Base-by-base conservation (phyloP, 2,113 vertebrate species). In the Petaurus breviceps region DNA sequence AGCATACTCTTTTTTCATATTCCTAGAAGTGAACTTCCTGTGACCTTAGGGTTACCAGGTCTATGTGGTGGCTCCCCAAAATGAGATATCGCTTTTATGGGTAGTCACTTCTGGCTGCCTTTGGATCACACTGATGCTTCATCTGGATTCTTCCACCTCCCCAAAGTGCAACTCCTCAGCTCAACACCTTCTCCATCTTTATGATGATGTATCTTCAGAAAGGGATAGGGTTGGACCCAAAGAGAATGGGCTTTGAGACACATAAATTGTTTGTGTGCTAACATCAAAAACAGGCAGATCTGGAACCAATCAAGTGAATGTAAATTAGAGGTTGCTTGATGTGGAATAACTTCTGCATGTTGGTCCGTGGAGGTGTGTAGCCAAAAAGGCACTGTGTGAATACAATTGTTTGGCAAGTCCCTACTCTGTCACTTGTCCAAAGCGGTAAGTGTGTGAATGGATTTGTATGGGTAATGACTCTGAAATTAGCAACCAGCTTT, bases 401-500 rank as follows among this genome's bases (percentile, higher is more conserved):
- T 94, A 96, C 94, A 97, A 95, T 96, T 97, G 98, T 98, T 98
- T 98, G 98, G 98, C 98, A 98, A 95, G 97, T 94, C 95, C 96
- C 95, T 96, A 97, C 97, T 97, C 98, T 98, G 98, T 98, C 97
- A 98, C 98, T 98, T 99, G 98, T 98, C 98, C 98, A 98, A 98
- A 98, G 98, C 94, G 57, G 22, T 98, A 98, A 98, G 97, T 98
- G 97, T 98, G 97, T 97, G 98, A 98, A 98, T 98, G 98, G 98
- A 97, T 98, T 98, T 98, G 97, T 98, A 98, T 95, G 98, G 98
- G 97, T 98, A 98, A 98, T 98, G 97, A 98, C 97, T 98, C 97
- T 97, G 97, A 98, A 98, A 97, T 98, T 98, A 98, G 97, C 98
- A 98, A 98, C 98, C 98, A 98, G 98, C 96, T 98, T 98, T 98